Conservation (phyloP, 2,888 invertebrate genomes). For the Phasia obesa region DNA sequence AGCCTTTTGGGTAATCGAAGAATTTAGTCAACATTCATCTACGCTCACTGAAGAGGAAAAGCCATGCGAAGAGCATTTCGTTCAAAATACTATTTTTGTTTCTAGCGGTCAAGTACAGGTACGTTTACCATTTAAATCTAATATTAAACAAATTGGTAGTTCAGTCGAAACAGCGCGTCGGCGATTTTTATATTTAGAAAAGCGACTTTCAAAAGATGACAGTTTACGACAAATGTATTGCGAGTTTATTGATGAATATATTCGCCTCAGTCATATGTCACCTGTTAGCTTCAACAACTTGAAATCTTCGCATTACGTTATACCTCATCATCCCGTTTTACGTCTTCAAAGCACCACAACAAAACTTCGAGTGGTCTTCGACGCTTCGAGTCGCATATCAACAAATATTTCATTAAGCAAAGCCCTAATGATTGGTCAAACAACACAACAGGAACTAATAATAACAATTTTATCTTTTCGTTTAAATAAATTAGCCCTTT, state of each 20-base stretch:
- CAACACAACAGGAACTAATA: slow-evolving; percentile 50
- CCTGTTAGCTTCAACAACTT: not conserved
- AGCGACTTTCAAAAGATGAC: slow-evolving; percentile 32
- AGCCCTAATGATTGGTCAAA: slow-evolving; percentile 54
- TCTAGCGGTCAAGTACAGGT: not conserved
- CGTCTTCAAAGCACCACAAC: slow-evolving; percentile 6
- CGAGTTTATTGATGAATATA: slow-evolving; percentile 54
- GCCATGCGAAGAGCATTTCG: not conserved
- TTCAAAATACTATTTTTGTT: not conserved
- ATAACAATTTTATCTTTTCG: slow-evolving; percentile 18
- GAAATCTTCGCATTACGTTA: not conserved
- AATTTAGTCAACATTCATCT: not conserved
- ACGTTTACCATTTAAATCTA: not conserved
- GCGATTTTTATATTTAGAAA: slow-evolving; percentile 36
- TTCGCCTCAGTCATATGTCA: slow-evolving; percentile 3
- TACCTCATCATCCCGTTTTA: slow-evolving; percentile 6
- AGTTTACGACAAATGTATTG: slow-evolving; percentile 34
- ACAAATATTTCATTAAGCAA: slow-evolving; percentile 48
- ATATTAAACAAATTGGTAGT: not conserved
- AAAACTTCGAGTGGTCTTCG: slow-evolving; percentile 19
- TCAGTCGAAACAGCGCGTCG: slow-evolving; percentile 36
- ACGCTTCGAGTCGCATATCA: not conserved
- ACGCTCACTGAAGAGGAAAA: not conserved
- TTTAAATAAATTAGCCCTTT: slow-evolving; percentile 18
- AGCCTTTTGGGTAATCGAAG: no score